Conservation (phyloP, 2,113 vertebrate species). For the Zosterops borbonicus region DNA sequence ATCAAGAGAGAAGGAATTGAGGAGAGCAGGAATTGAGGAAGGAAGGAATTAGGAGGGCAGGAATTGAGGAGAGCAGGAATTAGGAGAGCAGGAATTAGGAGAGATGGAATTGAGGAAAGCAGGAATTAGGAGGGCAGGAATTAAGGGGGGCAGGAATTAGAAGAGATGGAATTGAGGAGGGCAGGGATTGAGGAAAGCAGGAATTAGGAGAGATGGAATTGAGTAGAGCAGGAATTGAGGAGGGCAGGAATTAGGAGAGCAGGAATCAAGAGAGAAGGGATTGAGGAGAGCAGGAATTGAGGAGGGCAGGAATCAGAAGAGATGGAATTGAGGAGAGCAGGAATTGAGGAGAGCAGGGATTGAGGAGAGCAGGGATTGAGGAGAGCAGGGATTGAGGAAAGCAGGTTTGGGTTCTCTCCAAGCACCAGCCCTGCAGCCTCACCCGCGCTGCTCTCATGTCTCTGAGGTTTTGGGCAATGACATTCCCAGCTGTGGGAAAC, state of each 20-base stretch:
- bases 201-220: too few relatives aligned
- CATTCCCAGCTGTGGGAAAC: not conserved
- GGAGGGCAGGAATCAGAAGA: not conserved
- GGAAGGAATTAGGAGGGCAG: rapidly evolving
- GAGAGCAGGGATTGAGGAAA: not conserved
- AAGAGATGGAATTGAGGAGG: too few relatives aligned
- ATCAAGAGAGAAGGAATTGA: not conserved
- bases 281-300: not conserved
- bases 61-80: not conserved
- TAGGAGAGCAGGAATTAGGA: not conserved
- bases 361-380: not conserved
- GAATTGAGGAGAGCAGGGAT: too few relatives aligned
- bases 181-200: not conserved
- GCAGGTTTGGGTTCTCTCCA: too few relatives aligned
- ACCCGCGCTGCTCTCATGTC: not conserved
- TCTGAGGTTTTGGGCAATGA: not conserved
- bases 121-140: too few relatives aligned
- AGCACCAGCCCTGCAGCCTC: not conserved
- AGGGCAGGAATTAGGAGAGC: not conserved
- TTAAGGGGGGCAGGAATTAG: not conserved
- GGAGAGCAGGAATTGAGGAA: not conserved
- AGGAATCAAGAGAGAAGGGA: too few relatives aligned
- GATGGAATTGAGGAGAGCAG: too few relatives aligned
- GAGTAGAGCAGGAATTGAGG: not conserved
- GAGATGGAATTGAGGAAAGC: not conserved